Evolutionary conservation across 1,140 invertebrate genomes (phyloP), one percentile per base, ranked within the genome.

Genomic region (Leptinotarsa defecta): DNA sequence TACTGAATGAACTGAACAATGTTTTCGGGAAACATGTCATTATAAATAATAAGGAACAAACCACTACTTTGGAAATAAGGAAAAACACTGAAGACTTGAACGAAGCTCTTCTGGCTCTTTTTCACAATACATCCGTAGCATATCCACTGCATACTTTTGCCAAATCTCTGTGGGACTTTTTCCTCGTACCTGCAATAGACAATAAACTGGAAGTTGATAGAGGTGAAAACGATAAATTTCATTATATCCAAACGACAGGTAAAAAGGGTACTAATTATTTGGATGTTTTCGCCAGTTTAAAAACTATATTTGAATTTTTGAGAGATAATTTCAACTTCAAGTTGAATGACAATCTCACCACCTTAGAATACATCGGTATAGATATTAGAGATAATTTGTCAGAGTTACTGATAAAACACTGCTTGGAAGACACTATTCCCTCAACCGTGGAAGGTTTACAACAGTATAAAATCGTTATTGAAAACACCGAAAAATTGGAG

Each of bases 361-460:
- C 94, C 13, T 88, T 95, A 76, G 85, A 81, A 68, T 88, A 89
- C 73, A 85, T 96, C 52, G 91, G 91, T 0, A 84, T 87, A 11
- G 81, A 90, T 71, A 86, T 95, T 4, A 86, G 90, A 76, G 83
- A 89, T 43, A 88, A 91, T 71, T 90, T 95, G 77, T 88, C 91
- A 8, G 87, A 91, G 15, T 81, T 89, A 17, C 86, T 96, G n/a
- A 89, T 94, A 3, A 89, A 91, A 71, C 88, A 94, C 79, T 95
- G 94, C 80, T 88, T 96, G 3, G 87, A 90, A 22, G 87, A 91
- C 77, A 92, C 93, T 1, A 91, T 96, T 79, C 95, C 95, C 3
- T 91, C 89, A 74, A 92, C 90, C 73, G 91, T 89, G 76, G 89
- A 89, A 64, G 91, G 94, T 74, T 84, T 95, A 52, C 88, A 92